Base-by-base conservation (phyloP, 2,113 vertebrate genomes). In the Castor canadensis region DNA sequence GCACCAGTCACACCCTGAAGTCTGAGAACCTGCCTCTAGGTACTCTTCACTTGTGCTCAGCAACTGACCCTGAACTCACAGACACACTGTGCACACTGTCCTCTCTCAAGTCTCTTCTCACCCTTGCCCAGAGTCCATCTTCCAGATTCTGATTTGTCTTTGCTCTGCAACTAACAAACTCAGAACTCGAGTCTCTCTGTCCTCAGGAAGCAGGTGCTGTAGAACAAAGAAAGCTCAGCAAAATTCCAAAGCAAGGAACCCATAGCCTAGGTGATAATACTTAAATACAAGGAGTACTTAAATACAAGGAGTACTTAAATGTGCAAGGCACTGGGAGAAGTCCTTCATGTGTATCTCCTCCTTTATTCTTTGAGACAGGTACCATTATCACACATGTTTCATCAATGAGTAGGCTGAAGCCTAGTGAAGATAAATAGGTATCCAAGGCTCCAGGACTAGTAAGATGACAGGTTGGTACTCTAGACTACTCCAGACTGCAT, bases 1-100 rank as follows among this genome's bases (percentile, higher is more conserved):
- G 2, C 3, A 0, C 28, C 26, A 4, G 28, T 15, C n/a, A 32
- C 0, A 1, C 20, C 54, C 10, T 1, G 0, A 16, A n/a, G 20
- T 54, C 1, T 1, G 10, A 38, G n/a, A 17, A 1, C n/a, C 67
- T 79, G 1, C 45, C 49, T 58, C 75, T 52, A 35, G 9, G 9
- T 49, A 22, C 20, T 69, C 40, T 47, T 71, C 16, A 7, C 13
- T 3, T 3, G 9, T 38, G 35, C 79, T 58, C 69, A 16, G 22
- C 0, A 6, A 47, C 30, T 62, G 56, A 10, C 45, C 22, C 60
- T 87, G 73, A 64, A 56, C 38, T 79, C 75, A 47, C 35, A 22
- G 76, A 45, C 22, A 35, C 12, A 0, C 45, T 2, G 13, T 32
- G 2, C 15, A 52, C 28, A 9, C 16, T 67, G 60, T 58, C 69